phyloP scores from a whole-genome alignment of 1,140 invertebrate genomes.

The Drosophila athabasca region DNA sequence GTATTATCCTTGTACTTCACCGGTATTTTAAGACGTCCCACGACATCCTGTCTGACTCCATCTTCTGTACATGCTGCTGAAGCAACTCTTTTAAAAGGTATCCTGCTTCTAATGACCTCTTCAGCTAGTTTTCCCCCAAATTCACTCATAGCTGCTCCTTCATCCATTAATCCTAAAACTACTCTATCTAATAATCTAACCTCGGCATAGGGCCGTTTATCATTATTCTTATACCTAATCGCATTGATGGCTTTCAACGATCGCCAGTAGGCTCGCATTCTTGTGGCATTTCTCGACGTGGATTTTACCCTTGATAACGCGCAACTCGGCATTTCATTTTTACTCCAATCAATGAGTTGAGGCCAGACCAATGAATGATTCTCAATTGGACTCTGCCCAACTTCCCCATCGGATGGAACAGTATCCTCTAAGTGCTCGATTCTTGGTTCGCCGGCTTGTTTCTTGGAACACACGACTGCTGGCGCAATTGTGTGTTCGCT shows the following conservation, averaged over 20 bases:
- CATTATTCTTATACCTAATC: neutral
- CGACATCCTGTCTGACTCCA: neutral
- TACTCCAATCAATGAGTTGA: too few species aligned
- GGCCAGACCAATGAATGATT: too few species aligned
- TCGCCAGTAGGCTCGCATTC: neutral
- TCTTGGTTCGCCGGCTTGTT: neutral
- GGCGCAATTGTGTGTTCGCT: neutral
- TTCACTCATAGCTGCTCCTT: conserved; percentile 1
- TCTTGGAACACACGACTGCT: neutral
- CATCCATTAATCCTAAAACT: neutral
- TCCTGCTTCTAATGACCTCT: too few species aligned
- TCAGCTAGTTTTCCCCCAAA: neutral
- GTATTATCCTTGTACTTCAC: neutral
- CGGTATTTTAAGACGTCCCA: too few species aligned
- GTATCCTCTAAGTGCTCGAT: too few species aligned
- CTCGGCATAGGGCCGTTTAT: conserved; percentile 7
- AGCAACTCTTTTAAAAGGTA: too few species aligned
- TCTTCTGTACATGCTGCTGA: neutral
- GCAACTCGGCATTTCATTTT: too few species aligned
- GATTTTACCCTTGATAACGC: neutral
- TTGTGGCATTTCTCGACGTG: neutral
- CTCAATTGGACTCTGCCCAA: neutral
- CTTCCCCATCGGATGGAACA: neutral
- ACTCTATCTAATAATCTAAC: neutral
- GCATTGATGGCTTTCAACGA: neutral